A percentile compares a stretch with the other conserved stretches of the same genome.
Conservation (phyloP, 2,797 vertebrate species). For the Gallirallus australis region DNA sequence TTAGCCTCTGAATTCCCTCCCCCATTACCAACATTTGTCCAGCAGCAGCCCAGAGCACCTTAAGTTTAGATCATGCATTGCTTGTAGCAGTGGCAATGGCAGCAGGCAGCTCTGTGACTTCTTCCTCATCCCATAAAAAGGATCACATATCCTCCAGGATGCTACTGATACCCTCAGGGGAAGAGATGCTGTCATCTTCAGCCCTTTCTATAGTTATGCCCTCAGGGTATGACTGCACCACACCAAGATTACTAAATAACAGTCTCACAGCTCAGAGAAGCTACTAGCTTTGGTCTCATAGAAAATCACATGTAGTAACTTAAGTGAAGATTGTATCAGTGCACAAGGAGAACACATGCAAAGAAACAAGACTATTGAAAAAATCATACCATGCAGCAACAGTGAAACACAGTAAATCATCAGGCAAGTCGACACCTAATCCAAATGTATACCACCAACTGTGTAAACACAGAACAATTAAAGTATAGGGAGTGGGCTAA, state of each 20-base stretch:
- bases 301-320: not conserved
- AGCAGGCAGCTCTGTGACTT: not conserved
- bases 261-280: not conserved
- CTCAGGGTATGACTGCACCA: not conserved
- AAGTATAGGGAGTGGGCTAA: not conserved
- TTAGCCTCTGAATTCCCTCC: not conserved
- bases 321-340: not conserved
- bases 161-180: not conserved
- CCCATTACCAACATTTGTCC: not conserved
- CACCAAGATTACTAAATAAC: not conserved
- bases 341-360: accelerated
- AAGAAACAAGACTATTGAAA: not conserved
- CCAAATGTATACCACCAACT: not conserved
- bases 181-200: not conserved
- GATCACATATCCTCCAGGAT: not conserved
- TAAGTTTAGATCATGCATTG: not conserved
- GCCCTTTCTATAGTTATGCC: not conserved
- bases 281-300: not conserved
- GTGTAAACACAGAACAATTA: not conserved
- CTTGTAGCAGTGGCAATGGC: accelerated
- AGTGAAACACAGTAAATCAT: not conserved
- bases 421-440: not conserved
- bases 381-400: not conserved
- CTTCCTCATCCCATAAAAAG: not conserved
- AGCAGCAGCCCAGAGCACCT: not conserved